phyloP scores from a whole-genome alignment of 1,140 invertebrate species.

The Atta colombica region DNA sequence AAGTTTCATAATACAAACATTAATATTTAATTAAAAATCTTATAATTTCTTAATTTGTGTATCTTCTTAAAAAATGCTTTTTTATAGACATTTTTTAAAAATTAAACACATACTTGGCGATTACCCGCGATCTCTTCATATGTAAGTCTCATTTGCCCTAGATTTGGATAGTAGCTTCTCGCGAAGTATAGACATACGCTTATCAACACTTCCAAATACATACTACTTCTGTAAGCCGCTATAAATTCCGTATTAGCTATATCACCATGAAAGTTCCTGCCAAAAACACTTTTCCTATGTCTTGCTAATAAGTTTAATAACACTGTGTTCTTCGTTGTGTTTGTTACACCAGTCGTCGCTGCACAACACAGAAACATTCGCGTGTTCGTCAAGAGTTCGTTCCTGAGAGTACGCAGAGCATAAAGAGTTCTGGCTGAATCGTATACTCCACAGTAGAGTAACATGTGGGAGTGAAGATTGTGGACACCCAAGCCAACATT shows the following conservation, averaged over 20 bases:
- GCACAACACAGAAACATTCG: conserved; percentile 91
- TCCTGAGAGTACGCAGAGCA: conserved; percentile 91
- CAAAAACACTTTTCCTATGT: conserved; percentile 94
- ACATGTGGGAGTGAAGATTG: conserved; percentile 93
- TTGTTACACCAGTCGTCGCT: conserved; percentile 90
- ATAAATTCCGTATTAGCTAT: conserved; percentile 88
- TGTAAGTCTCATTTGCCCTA: conserved; percentile 89
- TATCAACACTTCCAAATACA: conserved; percentile 94
- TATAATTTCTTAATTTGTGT: background rate
- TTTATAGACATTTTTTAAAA: background rate
- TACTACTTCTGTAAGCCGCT: conserved; percentile 90
- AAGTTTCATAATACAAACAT: conserved; percentile 11
- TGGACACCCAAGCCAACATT: conserved; percentile 88
- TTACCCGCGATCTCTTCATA: conserved; percentile 93
- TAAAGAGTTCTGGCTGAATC: conserved; percentile 93
- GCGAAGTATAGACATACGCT: conserved; percentile 93
- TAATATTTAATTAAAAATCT: conserved; percentile 2
- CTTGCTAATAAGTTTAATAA: conserved; percentile 90
- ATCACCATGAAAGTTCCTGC: conserved; percentile 92
- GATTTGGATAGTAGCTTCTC: conserved; percentile 93
- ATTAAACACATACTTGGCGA: conserved; percentile 86
- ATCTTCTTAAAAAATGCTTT: background rate
- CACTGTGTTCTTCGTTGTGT: conserved; percentile 86
- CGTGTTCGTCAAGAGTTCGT: conserved; percentile 91
- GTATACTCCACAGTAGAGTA: conserved; percentile 94